Conservation (phyloP, 2,797 vertebrate genomes). For the Megalops cyprinoides region DNA sequence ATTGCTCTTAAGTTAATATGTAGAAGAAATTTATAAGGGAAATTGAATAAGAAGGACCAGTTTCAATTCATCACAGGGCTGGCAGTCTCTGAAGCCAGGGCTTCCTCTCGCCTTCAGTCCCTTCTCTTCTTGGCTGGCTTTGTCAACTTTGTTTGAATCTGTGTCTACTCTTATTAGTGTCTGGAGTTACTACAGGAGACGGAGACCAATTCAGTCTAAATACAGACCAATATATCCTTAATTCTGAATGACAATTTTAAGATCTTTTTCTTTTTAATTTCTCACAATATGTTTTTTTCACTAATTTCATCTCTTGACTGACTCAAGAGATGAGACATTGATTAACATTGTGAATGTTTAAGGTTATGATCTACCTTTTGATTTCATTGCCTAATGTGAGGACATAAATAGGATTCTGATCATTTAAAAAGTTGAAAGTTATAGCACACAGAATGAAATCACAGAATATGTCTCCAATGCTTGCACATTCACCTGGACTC, state of each 20-base stretch:
- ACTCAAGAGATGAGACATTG: too few relatives aligned
- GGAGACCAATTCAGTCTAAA: neutral
- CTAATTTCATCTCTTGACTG: too few relatives aligned
- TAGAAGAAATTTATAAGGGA: conserved; percentile 16
- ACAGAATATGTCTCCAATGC: neutral
- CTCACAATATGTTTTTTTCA: neutral
- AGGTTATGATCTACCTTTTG: too few relatives aligned
- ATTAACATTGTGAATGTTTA: too few relatives aligned
- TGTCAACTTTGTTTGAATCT: conserved; percentile 2
- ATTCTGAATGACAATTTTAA: too few relatives aligned
- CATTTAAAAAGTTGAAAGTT: too few relatives aligned
- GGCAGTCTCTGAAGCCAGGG: neutral
- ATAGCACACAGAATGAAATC: too few relatives aligned
- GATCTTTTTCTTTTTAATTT: too few relatives aligned
- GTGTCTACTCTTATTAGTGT: neutral
- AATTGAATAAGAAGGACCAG: conserved; percentile 13
- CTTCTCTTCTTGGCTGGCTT: neutral
- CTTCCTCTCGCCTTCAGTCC: neutral
- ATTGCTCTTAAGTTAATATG: conserved; percentile 31
- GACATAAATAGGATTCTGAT: too few relatives aligned
- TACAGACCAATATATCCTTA: too few relatives aligned
- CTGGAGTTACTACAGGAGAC: neutral
- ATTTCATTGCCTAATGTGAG: too few relatives aligned
- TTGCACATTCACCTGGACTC: neutral
- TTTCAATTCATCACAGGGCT: neutral